Conservation (phyloP, 1,140 invertebrate species). For the Meloidogyne floridensis region DNA sequence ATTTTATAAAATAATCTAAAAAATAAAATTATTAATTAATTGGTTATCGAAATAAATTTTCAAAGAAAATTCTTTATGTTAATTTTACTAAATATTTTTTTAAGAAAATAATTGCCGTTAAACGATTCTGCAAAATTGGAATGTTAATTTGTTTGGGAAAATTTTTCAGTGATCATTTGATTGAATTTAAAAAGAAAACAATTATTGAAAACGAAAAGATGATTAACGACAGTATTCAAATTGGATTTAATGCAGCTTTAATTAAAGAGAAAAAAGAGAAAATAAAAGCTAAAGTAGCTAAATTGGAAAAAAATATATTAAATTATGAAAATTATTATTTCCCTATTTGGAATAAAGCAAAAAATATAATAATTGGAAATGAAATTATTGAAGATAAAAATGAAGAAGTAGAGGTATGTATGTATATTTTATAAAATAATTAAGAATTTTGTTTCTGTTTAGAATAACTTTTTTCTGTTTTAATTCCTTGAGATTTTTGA, state of each 20-base stretch:
- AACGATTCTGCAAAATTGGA: not conserved
- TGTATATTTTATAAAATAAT: not conserved
- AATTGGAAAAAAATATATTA: not conserved
- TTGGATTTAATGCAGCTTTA: not conserved
- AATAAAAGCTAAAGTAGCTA: not conserved
- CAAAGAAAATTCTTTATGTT: too few species aligned
- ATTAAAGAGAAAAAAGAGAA: not conserved
- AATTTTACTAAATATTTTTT: not conserved
- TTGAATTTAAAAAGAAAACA: not conserved
- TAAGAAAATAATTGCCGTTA: not conserved
- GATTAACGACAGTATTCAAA: not conserved
- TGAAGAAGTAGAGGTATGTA: not conserved
- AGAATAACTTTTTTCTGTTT: not conserved
- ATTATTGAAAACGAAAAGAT: not conserved
- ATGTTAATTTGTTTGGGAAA: not conserved
- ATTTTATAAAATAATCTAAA: too few species aligned
- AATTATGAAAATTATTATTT: not conserved
- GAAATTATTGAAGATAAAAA: not conserved
- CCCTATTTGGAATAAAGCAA: not conserved
- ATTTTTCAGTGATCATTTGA: not conserved
- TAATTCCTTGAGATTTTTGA: too few species aligned
- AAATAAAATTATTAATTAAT: too few species aligned
- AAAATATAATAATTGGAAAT: constrained; percentile 3
- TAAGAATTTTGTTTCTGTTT: not conserved
- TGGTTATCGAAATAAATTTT: too few species aligned